Evolutionary conservation across 2,797 vertebrate species (phyloP).

Genomic region (Ceryle rudis): DNA sequence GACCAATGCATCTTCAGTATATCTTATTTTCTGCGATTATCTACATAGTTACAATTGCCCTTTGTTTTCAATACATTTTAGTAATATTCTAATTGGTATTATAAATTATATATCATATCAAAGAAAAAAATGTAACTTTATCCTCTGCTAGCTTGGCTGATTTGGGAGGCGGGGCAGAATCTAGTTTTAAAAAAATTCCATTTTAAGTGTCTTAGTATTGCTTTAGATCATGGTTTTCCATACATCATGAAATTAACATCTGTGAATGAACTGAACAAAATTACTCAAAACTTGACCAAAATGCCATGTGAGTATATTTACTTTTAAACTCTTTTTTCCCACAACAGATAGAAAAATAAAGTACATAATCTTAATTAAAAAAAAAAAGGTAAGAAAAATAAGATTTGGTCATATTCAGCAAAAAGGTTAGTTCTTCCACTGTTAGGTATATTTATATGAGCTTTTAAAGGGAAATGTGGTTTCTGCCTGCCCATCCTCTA

Average conservation of each 20-base stretch:
- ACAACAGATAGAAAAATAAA: not conserved
- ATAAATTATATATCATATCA: not conserved
- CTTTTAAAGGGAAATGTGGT: not conserved
- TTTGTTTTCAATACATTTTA: constrained; percentile 6
- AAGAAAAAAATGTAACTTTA: not conserved
- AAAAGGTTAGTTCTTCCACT: not conserved
- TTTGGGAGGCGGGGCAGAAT: not conserved
- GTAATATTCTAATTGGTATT: constrained; percentile 2
- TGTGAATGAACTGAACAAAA: not conserved
- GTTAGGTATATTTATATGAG: not conserved
- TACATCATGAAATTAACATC: not conserved
- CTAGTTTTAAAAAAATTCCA: not conserved
- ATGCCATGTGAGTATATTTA: not conserved
- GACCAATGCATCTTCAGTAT: not conserved
- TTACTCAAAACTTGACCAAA: not conserved
- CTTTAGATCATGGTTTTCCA: not conserved
- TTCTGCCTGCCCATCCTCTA: not conserved
- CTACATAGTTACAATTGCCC: not conserved
- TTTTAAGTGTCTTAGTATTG: not conserved
- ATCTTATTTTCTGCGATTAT: constrained; percentile 18
- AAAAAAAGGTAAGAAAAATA: not conserved
- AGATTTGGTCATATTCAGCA: not conserved
- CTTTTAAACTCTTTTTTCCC: not conserved
- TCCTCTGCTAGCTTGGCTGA: not conserved
- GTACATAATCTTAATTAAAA: too few relatives aligned